Base-by-base conservation (phyloP, 92 coral and sea anemone species). In the Epizoanthus rinbou region DNA sequence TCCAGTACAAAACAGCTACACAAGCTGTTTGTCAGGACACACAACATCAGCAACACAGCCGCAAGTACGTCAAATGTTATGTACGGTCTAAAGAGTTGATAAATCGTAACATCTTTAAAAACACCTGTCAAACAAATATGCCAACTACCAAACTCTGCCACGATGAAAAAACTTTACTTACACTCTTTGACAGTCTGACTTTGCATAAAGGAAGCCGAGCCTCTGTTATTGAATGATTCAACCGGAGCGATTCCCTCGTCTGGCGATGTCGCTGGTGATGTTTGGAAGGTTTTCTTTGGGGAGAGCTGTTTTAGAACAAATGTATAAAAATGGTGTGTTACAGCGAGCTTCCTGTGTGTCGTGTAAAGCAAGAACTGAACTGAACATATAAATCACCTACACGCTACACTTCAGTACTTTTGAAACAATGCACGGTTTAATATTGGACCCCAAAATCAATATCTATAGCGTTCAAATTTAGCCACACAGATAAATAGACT, bases 191-290 rank as follows among this genome's bases (percentile, higher is more conserved):
- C 82, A 23, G 69, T 62, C 15, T 78, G 82, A 78, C 41, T 78
- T 78, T 78, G 82, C 69, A 78, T 41, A 43, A 78, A 78, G 11
- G 82, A 78, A 4, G 59, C 82, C 4, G 82, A 78, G 17, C 82
- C 82, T 37, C 28, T 62, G 82, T 78, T 78, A 56, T 78, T 78
- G 58, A 78, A 78, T 22, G 82, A 78, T 19, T 78, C 82, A 33
- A 78, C 82, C 7, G 82, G 82, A 1, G 82, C 82, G 11, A 78
- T 78, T 21, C 82, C 82, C 71, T 78, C 82, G 22, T 78, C 82
- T 62, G 82, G 82, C 8, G 37, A 6, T 16, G 82, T 69, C 10
- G 57, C 16, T 63, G 23, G 53, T 4, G 82, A 31, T 14, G 58
- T n/a, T 39, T 65, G 82, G 71, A 78, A 78, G 0, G 82, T 39